phyloP scores from a whole-genome alignment of 2,888 invertebrate species.

The Phalera bucephala region DNA sequence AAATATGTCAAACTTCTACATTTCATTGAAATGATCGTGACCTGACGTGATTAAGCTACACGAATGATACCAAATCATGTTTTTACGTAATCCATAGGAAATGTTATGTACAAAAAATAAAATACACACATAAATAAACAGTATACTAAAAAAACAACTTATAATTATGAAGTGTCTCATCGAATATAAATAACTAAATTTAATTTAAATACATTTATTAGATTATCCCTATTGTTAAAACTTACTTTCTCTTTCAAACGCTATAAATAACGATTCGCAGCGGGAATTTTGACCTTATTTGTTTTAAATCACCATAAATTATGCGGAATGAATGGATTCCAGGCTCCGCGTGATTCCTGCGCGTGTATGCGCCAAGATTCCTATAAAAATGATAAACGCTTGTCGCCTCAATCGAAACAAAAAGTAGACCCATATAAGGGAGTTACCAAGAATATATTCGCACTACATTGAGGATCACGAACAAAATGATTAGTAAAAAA shows the following conservation, averaged over 20 bases:
- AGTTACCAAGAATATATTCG: constrained; percentile 12
- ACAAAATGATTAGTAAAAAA: no score
- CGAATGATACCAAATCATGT: no score
- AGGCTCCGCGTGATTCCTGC: constrained; percentile 53
- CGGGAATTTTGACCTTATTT: constrained; percentile 65
- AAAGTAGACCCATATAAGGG: constrained; percentile 32
- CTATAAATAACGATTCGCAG: constrained; percentile 49
- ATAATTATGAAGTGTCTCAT: no score
- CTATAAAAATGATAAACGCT: constrained; percentile 69
- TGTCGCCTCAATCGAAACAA: constrained; percentile 42
- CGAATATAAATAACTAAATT: constrained; percentile 4
- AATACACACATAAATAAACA: no score
- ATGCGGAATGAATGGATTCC: constrained; percentile 48
- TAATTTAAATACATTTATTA: constrained; percentile 8
- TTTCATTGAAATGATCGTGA: no score
- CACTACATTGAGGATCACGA: no score
- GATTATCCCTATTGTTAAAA: constrained; percentile 8
- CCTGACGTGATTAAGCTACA: no score
- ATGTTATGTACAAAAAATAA: no score
- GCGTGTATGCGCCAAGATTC: constrained; percentile 46
- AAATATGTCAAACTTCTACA: no score
- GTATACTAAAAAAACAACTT: no score
- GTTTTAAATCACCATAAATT: constrained; percentile 68
- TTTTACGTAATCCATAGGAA: no score
- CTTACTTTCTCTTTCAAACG: constrained; percentile 34